These are phyloP conservation scores for Hemaris fuciformis DNA, from an alignment of 2,888 invertebrate species.

Conservation along the genomic window DNA sequence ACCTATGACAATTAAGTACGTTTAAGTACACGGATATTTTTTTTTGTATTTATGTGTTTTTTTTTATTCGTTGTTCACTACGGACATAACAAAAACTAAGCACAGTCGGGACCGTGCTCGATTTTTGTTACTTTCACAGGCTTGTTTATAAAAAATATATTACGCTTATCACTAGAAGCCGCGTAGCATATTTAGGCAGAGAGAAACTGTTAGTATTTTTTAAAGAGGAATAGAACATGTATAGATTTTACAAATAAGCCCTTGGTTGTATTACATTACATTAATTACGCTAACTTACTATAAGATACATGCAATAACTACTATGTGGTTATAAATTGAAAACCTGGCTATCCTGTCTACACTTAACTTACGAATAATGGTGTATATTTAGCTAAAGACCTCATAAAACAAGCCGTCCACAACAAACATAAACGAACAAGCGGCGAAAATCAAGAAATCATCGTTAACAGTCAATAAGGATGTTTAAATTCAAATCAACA, in stretches of 20 bases:
- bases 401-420: constrained; percentile 59
- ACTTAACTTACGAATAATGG: constrained; percentile 70
- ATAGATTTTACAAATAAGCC: constrained; percentile 39
- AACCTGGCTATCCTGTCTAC: constrained; percentile 82
- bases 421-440: constrained; percentile 66
- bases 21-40: constrained; percentile 63
- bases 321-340: constrained; percentile 75
- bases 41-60: constrained; percentile 70
- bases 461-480: constrained; percentile 72
- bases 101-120: constrained; percentile 19
- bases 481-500: constrained; percentile 75
- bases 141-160: constrained; percentile 8
- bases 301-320: constrained; percentile 63
- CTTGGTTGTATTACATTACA: constrained; percentile 69
- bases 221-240: not conserved
- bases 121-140: constrained; percentile 6
- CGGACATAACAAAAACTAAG: constrained; percentile 56
- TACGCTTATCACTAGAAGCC: not conserved
- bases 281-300: constrained; percentile 74
- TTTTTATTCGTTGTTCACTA: constrained; percentile 76
- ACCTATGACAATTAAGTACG: constrained; percentile 71
- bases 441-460: constrained; percentile 50
- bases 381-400: constrained; percentile 78
- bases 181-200: constrained; percentile 2
- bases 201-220: constrained; percentile 3